phyloP scores from a whole-genome alignment of 2,797 vertebrate genomes.

The Perodicticus potto region DNA sequence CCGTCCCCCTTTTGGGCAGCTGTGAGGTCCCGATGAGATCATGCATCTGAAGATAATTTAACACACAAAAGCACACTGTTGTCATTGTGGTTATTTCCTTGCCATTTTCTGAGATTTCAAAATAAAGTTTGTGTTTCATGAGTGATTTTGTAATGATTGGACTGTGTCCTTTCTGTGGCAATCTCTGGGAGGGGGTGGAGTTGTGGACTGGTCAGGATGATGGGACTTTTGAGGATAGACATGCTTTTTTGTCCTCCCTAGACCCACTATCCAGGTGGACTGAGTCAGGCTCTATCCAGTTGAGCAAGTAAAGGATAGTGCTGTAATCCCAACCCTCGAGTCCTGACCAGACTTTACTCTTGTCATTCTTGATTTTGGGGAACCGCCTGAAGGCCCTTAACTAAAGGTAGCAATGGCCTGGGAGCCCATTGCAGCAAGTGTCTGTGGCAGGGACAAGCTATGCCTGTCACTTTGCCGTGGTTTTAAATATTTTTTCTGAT shows the following conservation, averaged over 20 bases:
- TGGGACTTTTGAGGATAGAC: neutral
- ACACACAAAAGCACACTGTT: fast-evolving
- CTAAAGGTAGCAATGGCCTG: neutral
- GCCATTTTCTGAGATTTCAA: neutral
- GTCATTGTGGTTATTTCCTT: neutral
- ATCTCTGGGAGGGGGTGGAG: neutral
- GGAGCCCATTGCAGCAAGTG: neutral
- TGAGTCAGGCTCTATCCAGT: neutral
- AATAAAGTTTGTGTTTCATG: conserved; percentile 60
- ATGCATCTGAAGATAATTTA: neutral
- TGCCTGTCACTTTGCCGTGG: neutral
- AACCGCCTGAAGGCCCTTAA: neutral
- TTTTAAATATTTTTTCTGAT: neutral
- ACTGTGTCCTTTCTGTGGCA: neutral
- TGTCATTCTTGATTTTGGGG: neutral
- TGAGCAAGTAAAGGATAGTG: fast-evolving
- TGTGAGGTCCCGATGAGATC: neutral
- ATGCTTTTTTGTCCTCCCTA: neutral
- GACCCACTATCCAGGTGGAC: neutral
- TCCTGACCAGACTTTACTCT: neutral
- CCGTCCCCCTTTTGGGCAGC: neutral
- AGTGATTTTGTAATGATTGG: neutral
- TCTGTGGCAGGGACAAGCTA: neutral
- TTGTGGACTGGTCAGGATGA: neutral
- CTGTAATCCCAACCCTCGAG: neutral